phyloP scores from a whole-genome alignment of 2,113 vertebrate genomes.

The Corythornis madagascariensis region DNA sequence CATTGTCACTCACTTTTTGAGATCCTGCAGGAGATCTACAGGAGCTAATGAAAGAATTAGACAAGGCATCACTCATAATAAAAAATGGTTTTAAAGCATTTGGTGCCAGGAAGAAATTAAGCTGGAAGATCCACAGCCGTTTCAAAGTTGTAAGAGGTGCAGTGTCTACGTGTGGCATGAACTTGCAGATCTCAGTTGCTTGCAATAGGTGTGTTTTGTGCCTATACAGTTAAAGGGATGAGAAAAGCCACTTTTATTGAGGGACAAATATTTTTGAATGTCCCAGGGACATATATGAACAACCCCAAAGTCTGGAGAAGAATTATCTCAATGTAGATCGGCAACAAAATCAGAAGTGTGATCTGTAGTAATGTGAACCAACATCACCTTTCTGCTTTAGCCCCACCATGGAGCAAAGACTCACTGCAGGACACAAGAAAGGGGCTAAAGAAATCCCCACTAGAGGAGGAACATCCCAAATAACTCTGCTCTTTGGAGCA shows the following conservation, averaged over 20 bases:
- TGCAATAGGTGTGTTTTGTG: not conserved
- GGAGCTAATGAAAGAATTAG: constrained; percentile 14
- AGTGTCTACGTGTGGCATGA: not conserved
- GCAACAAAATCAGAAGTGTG: not conserved
- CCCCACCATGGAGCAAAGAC: not conserved
- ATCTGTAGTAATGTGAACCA: not conserved
- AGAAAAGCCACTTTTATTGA: not conserved
- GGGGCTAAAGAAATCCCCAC: not conserved
- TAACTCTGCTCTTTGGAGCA: not conserved
- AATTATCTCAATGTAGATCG: not conserved
- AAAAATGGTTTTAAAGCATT: constrained; percentile 32
- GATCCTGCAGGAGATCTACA: constrained; percentile 27
- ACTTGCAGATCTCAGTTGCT: not conserved
- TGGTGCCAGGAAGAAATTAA: not conserved
- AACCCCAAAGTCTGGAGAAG: not conserved
- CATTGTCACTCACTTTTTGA: constrained; percentile 8
- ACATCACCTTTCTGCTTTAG: not conserved
- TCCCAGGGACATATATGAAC: not conserved
- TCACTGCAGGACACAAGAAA: not conserved
- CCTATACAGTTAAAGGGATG: not conserved
- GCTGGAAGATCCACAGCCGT: not conserved
- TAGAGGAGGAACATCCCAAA: not conserved
- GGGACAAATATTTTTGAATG: not conserved
- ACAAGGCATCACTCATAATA: not conserved
- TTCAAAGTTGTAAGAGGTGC: constrained; percentile 4